Base-by-base conservation (phyloP, 2,797 vertebrate species). In the Dicrostonyx torquatus region DNA sequence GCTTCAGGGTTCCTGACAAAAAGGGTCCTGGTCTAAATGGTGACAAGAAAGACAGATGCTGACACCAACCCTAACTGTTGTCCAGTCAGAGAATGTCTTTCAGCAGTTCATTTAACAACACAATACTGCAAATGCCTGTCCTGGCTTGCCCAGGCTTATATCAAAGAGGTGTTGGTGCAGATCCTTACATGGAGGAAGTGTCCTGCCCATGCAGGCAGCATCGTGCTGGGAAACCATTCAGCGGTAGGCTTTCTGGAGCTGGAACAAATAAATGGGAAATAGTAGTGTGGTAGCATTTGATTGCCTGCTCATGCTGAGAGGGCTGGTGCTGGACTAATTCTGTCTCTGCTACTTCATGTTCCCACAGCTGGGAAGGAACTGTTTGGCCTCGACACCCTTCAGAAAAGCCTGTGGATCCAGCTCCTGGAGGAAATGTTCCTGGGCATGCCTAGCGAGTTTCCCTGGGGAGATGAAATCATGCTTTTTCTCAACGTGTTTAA, bases 381-480 rank as follows among this genome's bases (percentile, higher is more conserved):
- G 79, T 99, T 99, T 93, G 99, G 99, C 37, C 98, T 99, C 13
- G 99, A 99, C 97, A 99, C 99, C 10, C 99, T 99, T 86, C 99
- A 99, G 97, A 99, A 99, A 97, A 99, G 99, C 95, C 97, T 99
- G 97, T 99, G 99, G 99, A 99, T 99, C 98, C 99, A 99, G 96
- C 99, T 99, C 53, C 98, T 99, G 91, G 99, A 99, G 97, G 99
- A 99, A 97, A 99, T 99, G 99, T 99, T 99, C 93, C 98, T 99
- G 95, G 99, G 99, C 92, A 99, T 99, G 99, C 99, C 99, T 37
- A 99, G 99, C 11, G 99, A 99, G 98, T 99, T 99, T 92, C 99
- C 99, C 0, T 99, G 99, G 99, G 99, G 99, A 0, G 99, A 99
- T 43, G 99, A 99, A 98, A 99, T 99, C 98, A 99, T 99, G 99